Conservation (phyloP, 2,797 vertebrate genomes). For the Decapterus maruadsi region DNA sequence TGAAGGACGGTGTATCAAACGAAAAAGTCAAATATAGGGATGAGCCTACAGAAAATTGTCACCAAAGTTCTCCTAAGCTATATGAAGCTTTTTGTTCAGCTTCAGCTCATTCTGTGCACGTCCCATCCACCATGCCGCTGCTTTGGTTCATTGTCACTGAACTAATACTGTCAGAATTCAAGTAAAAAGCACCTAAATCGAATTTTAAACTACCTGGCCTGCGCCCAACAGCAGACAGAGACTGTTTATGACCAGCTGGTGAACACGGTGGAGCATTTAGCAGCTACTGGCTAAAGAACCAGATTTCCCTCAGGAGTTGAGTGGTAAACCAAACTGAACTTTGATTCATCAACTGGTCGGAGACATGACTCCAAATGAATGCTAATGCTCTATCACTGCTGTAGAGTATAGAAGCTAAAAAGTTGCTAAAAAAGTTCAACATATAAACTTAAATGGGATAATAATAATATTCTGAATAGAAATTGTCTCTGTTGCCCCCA, state of each 20-base stretch:
- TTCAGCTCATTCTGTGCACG: neutral
- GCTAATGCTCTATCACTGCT: neutral
- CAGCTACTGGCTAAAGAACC: neutral
- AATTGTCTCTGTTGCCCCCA: neutral
- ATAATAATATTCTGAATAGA: neutral
- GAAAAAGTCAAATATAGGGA: neutral
- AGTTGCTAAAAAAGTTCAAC: neutral
- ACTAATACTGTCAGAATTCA: neutral
- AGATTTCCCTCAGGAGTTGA: neutral
- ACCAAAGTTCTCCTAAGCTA: neutral
- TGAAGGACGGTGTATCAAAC: neutral
- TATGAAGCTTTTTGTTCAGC: neutral
- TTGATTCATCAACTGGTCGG: neutral
- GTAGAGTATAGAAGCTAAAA: neutral
- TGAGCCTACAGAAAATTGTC: neutral
- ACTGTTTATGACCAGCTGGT: neutral
- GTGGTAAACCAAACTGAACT: neutral
- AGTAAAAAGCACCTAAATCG: neutral
- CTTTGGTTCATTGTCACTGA: neutral
- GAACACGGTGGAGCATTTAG: neutral
- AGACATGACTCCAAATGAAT: neutral
- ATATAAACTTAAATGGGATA: neutral
- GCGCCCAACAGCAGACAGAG: neutral
- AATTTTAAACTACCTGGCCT: neutral
- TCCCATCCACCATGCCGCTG: neutral